Evolutionary conservation across 2,888 invertebrate genomes (phyloP).

Genomic region (Chrysolina oricalcia): DNA sequence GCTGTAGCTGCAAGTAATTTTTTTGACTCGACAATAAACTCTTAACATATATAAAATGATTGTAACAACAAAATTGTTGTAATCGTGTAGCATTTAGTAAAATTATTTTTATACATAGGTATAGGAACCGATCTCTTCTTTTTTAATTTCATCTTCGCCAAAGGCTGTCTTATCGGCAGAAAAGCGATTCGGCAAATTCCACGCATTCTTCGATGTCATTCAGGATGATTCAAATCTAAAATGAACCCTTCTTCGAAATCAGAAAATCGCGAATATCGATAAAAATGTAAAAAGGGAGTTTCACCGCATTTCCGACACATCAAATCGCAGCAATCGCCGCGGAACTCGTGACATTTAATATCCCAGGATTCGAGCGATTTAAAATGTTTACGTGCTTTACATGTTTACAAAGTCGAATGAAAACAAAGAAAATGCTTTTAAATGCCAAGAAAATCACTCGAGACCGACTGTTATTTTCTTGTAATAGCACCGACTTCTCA

Average conservation of each 20-base stretch:
- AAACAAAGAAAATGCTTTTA: constrained; percentile 51
- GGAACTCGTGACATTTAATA: constrained; percentile 40
- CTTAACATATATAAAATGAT: no score
- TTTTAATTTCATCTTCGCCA: no score
- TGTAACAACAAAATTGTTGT: no score
- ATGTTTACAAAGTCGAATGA: constrained; percentile 35
- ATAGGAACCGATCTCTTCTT: no score
- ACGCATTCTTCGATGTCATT: constrained; percentile 6
- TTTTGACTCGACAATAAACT: no score
- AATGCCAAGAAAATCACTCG: constrained; percentile 56
- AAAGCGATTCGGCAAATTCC: not conserved
- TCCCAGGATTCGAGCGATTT: constrained; percentile 26
- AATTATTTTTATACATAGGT: no score
- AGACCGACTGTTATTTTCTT: constrained; percentile 52
- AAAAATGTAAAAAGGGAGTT: constrained; percentile 13
- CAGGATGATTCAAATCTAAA: not conserved
- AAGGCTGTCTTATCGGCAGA: not conserved
- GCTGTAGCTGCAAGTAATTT: no score
- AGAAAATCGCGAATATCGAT: not conserved
- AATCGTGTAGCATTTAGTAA: no score
- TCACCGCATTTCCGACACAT: constrained; percentile 24
- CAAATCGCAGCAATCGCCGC: constrained; percentile 22
- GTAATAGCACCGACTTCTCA: constrained; percentile 38
- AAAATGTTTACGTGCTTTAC: constrained; percentile 29
- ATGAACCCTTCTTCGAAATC: not conserved